phyloP scores from a whole-genome alignment of 1,140 invertebrate genomes.

The Conopomorpha cramerella region DNA sequence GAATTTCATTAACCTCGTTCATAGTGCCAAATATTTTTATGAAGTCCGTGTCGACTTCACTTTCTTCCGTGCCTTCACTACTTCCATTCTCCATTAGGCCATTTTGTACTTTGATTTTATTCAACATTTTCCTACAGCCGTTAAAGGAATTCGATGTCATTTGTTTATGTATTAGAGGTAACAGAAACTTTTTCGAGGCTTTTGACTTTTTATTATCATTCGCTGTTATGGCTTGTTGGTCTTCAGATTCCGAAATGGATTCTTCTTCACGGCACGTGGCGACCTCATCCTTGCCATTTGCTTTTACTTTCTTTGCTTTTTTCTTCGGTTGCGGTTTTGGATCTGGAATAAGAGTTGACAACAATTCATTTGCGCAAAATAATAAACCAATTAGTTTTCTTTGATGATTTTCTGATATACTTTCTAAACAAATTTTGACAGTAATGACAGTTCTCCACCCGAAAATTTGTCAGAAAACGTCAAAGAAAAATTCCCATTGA shows the following conservation, averaged over 20 bases:
- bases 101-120: constrained; percentile 9
- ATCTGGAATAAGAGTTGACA: too few species aligned
- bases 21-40: constrained; percentile 33
- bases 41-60: constrained; percentile 8
- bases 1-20: constrained; percentile 30
- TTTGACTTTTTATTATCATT: constrained; percentile 8
- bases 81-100: background rate
- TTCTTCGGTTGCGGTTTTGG: constrained; percentile 12
- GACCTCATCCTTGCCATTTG: constrained; percentile 7
- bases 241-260: background rate
- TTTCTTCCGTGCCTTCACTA: background rate
- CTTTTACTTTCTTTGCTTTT: constrained; percentile 5
- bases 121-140: constrained; percentile 12
- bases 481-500: too few species aligned
- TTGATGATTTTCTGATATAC: too few species aligned
- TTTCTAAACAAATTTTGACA: too few species aligned
- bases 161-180: constrained; percentile 16
- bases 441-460: too few species aligned
- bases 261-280: constrained; percentile 2
- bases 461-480: too few species aligned
- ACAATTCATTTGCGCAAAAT: too few species aligned
- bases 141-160: constrained; percentile 5
- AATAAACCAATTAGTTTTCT: too few species aligned
- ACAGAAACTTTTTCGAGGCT: constrained; percentile 18
- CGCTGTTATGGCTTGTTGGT: constrained; percentile 3